Evolutionary conservation across 1,140 invertebrate species (phyloP), one percentile per base, ranked within the genome.

Genomic region (Campoletis sonorensis): DNA sequence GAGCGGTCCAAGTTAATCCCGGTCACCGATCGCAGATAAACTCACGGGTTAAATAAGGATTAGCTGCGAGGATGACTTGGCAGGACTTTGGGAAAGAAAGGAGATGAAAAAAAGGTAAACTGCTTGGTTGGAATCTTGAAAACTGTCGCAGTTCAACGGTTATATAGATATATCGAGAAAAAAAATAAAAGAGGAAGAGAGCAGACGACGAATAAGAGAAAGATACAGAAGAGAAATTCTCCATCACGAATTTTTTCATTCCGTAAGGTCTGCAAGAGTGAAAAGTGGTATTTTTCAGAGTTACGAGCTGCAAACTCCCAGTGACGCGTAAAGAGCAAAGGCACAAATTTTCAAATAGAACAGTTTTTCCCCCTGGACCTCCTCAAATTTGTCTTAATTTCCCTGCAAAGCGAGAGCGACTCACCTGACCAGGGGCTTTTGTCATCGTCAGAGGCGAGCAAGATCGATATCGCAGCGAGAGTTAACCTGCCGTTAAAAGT

Each of bases 31-130:
- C 81, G 64, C 61, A 81, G 86, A 87, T 89, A 87, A 84, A 87
- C 58, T 83, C 27, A 37, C 49, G 79, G 85, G 84, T 88, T 87
- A 88, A 89, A 88, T 87, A 84, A 86, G 87, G 87, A 89, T 89
- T 88, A 88, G 78, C 67, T 81, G 75, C 79, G 81, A 21, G 16
- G 67, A 21, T 89, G 88, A 89, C 86, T 86, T 72, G 84, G 40
- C 88, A 78, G 71, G 77, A 81, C 2, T 71, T 64, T 16, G n/a
- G 49, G 73, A 16, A 77, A 77, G 54, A 33, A 64, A 67, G 61
- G 2, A 70, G 67, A 70, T 33, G 67, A 64, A 37, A 49, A 64
- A 67, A 51, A 75, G 72, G 40, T 75, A 33, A 70, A 70, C 67
- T 70, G 30, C 67, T 70, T 33, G 0, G 13, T 16, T 30, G 16